Percentiles rank a stretch among this genome's conserved stretches.
Evolutionary conservation across 30 jellyfish, hydroid and myxozoan species (phyloP).

Genomic region (Kudoa iwatai): DNA sequence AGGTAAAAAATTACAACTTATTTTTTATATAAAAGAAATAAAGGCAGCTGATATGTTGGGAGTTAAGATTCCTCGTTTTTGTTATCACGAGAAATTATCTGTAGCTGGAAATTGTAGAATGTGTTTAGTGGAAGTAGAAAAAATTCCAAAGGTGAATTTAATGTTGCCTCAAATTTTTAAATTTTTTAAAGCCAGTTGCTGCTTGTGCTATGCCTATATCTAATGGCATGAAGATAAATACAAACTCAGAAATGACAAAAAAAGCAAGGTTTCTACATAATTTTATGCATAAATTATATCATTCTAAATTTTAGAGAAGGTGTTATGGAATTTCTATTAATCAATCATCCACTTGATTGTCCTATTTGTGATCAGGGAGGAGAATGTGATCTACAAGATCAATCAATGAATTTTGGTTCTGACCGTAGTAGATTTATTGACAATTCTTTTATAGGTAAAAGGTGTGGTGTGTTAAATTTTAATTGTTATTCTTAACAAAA

Average conservation of each 20-base stretch:
- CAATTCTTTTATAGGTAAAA: conserved; percentile 32
- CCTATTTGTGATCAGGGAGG: conserved; percentile 99
- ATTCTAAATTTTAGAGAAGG: too few species aligned
- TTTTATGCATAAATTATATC: too few species aligned
- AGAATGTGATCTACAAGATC: conserved; percentile 96
- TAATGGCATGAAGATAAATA: conserved; percentile 88
- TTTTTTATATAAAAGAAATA: too few species aligned
- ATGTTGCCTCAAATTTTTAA: too few species aligned
- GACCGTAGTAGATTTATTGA: conserved; percentile 81
- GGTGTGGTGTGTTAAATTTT: too few species aligned
- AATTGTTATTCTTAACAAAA: too few species aligned
- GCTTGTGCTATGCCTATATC: conserved; percentile 98
- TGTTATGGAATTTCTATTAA: conserved; percentile 73
- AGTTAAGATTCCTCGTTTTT: conserved; percentile 55
- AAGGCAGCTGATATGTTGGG: too few species aligned
- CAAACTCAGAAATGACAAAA: conserved; percentile 52
- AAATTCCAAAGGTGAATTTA: conserved; percentile 76
- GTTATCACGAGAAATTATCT: conserved; percentile 61
- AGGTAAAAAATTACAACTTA: conserved; percentile 2
- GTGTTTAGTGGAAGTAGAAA: conserved; percentile 92
- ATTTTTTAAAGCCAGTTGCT: too few species aligned
- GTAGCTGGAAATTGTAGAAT: conserved; percentile 96
- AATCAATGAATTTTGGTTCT: conserved; percentile 85
- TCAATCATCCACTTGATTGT: conserved; percentile 87
- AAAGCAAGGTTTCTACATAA: too few species aligned